phyloP scores from a whole-genome alignment of 2,888 invertebrate genomes.

The Caradrina kadenii region DNA sequence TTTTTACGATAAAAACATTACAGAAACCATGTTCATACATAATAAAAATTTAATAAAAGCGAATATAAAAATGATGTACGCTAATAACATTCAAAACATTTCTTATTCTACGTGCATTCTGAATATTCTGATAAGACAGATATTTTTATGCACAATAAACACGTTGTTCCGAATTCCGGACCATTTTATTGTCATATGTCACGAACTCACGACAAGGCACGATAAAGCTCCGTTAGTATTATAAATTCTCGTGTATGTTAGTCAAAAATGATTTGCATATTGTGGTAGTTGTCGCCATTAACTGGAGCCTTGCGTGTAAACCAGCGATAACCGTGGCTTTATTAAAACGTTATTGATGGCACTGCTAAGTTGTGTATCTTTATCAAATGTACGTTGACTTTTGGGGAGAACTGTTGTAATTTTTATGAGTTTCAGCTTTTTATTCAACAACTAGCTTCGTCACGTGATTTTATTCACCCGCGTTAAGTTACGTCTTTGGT shows the following conservation, averaged over 20 bases:
- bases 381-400: constrained; percentile 68
- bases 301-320: constrained; percentile 79
- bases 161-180: constrained; percentile 81
- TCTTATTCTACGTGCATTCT: constrained; percentile 70
- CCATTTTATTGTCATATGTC: constrained; percentile 85
- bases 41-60: constrained; percentile 66
- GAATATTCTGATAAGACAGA: constrained; percentile 75
- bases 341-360: constrained; percentile 85
- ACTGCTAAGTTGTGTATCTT: constrained; percentile 74
- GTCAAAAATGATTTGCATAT: constrained; percentile 85
- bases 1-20: constrained; percentile 53
- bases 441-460: no score
- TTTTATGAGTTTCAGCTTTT: constrained; percentile 10
- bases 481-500: no score
- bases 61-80: constrained; percentile 73
- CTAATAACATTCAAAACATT: constrained; percentile 76
- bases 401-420: constrained; percentile 39
- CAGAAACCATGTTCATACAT: constrained; percentile 61
- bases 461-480: no score
- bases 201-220: constrained; percentile 86
- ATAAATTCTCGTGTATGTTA: constrained; percentile 78
- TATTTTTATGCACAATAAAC: constrained; percentile 83
- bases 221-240: constrained; percentile 78
- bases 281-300: constrained; percentile 80
- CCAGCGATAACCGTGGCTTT: constrained; percentile 75